Base-by-base conservation (phyloP, 2,113 vertebrate genomes). In the Labeo catla region DNA sequence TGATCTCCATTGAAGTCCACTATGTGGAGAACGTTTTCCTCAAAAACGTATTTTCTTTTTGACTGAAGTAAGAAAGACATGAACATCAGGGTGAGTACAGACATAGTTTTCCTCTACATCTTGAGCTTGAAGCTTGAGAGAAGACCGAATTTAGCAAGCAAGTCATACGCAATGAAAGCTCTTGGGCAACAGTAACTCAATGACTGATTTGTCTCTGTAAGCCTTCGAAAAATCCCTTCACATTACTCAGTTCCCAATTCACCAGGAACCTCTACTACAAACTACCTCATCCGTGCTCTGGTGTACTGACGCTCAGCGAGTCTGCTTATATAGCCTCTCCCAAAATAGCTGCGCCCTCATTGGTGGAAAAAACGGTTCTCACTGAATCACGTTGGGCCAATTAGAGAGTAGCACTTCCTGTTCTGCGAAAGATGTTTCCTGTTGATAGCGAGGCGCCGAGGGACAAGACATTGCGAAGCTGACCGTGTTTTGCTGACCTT, bases 361-460 rank as follows among this genome's bases (percentile, higher is more conserved):
- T 96, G 96, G 97, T 91, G 59, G 88, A 90, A 87, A 81, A 52
- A 87, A 87, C 2, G 8, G 79, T 92, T 92, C 95, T 95, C 92
- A 93, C 93, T 92, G 92, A 94, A 94, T 94, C 90, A 92, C 92
- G 88, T 89, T 72, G 89, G 90, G 90, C 95, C 95, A 95, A 94
- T 94, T 92, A 94, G 93, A 93, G 91, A 94, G 92, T 88, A 92
- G 81, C 39, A 93, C 95, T 97, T 98, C 97, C 97, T 96, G 95
- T 93, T 92, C 94, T 90, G 94, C 89, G 89, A 95, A 97, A 98
- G 96, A 96, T 97, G 97, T 96, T 97, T 98, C 97, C 97, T 98
- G 96, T 95, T 88, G 97, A 97, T 98, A 97, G 94, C 83, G 52
- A 21, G 90, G 63, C 73, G 19, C 88, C 10, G 83, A 80, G 91